A percentile compares a stretch with the other conserved stretches of the same genome.
These are phyloP conservation scores for Xenus cinereus DNA, from an alignment of 2,113 vertebrate species.

Conservation along the genomic window DNA sequence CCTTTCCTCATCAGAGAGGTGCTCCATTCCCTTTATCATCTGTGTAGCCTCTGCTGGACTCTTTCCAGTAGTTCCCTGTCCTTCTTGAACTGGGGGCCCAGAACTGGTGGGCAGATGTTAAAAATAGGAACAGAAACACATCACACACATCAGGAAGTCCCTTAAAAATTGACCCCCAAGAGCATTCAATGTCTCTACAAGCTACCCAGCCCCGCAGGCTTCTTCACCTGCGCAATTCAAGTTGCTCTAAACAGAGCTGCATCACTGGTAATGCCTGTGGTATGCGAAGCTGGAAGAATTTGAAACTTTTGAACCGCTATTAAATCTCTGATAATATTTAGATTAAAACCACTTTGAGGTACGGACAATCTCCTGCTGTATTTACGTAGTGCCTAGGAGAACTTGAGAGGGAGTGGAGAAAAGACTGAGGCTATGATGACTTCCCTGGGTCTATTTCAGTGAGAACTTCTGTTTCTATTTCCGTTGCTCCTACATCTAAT, in stretches of 20 bases:
- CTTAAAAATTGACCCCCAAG: background rate
- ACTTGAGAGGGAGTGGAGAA: background rate
- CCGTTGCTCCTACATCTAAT: background rate
- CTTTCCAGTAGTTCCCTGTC: too few species aligned
- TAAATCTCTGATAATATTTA: background rate
- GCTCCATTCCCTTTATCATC: too few species aligned
- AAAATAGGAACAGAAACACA: background rate
- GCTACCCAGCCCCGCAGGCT: rapidly evolving
- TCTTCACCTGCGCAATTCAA: background rate
- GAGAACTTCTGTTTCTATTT: constrained; percentile 36
- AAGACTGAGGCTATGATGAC: background rate
- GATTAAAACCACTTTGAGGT: background rate
- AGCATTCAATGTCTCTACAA: background rate
- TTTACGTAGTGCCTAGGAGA: background rate
- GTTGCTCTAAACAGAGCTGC: background rate
- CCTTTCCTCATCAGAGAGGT: too few species aligned
- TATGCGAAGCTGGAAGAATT: background rate
- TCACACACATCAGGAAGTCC: background rate
- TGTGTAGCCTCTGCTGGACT: too few species aligned
- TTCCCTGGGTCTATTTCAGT: background rate
- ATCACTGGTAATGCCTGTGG: background rate
- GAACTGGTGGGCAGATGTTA: background rate
- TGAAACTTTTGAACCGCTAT: background rate
- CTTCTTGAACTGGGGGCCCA: background rate
- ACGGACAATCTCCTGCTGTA: background rate